Conservation (phyloP, 1,140 invertebrate genomes). For the Temnothorax longispinosus region DNA sequence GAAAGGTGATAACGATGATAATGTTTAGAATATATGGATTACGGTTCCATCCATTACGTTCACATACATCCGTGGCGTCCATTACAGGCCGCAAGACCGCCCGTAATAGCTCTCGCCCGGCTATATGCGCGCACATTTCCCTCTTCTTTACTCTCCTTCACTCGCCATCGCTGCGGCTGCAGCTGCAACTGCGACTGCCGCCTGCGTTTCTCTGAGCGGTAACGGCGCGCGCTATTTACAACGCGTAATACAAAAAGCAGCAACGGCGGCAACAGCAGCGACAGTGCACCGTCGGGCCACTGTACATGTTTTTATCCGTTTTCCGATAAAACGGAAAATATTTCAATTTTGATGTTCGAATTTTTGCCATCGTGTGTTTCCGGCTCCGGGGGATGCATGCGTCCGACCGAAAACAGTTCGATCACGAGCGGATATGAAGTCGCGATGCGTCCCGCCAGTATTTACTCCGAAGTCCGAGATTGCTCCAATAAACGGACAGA, state of each 20-base stretch:
- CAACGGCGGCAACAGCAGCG: neutral
- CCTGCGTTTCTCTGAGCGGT: neutral
- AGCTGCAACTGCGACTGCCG: slow-evolving; percentile 11
- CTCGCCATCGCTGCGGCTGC: neutral
- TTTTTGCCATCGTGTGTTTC: slow-evolving; percentile 60
- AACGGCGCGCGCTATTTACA: slow-evolving; percentile 56
- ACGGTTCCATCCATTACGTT: slow-evolving; percentile 56
- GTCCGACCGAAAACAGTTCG: slow-evolving; percentile 53
- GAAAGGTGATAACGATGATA: slow-evolving; percentile 52
- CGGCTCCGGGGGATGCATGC: slow-evolving; percentile 28
- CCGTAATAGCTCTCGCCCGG: slow-evolving; percentile 32
- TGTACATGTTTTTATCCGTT: slow-evolving; percentile 55
- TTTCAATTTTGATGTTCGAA: slow-evolving; percentile 68
- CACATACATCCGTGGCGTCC: slow-evolving; percentile 32
- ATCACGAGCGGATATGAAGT: slow-evolving; percentile 59
- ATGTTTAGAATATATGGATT: slow-evolving; percentile 62
- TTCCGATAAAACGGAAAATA: slow-evolving; percentile 58
- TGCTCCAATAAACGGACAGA: slow-evolving; percentile 40
- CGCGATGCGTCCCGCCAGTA: slow-evolving; percentile 12
- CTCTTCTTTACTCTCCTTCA: neutral
- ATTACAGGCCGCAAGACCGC: slow-evolving; percentile 46
- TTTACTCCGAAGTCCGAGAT: slow-evolving; percentile 42
- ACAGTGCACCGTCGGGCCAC: neutral
- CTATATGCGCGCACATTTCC: neutral
- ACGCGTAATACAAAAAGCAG: slow-evolving; percentile 38